Base-by-base conservation (phyloP, 2,113 vertebrate species). In the rabbit (Oryctolagus cuniculus) region DNA sequence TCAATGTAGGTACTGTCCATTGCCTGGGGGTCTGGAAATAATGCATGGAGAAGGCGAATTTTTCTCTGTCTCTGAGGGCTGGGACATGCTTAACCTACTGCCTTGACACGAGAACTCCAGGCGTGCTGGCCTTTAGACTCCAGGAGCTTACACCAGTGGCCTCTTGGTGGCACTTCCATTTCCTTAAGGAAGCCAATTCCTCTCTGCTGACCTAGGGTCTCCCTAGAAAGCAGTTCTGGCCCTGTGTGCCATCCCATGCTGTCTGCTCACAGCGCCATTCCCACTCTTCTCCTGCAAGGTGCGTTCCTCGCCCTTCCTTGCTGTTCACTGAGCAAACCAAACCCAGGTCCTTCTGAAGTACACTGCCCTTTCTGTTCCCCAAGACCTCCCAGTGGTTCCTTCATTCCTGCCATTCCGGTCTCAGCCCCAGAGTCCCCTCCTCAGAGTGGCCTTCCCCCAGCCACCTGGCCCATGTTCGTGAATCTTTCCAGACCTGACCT, bases 161-260 rank as follows among this genome's bases (percentile, higher is more conserved):
- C 44, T 6, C 44, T 44, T 44, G 44, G 44, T 44, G 44, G 44
- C 7, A 6, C 44, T 44, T 44, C 44, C 44, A 44, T 44, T 44
- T 44, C 44, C 44, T 44, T 44, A 44, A 44, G 44, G 44, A 44
- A 44, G 44, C 44, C 44, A 44, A 7, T 8, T 44, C 7, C 44
- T 44, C 6, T 44, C 34, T 27, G 29, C 13, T 4, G 0, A 0
- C 13, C 19, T 6, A 11, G 7, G 13, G 0, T n/a, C 74, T 66
- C 31, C 49, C 53, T 67, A 29, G 63, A 29, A 55, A 12, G 44
- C 6, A 13, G 27, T 31, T 5, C n/a, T 6, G 34, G 10, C 16
- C 24, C 69, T 17, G 17, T 1, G 24, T 72, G 64, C 21, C n/a
- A n/a, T 16, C 63, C 0, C 7, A 6, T 31, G 64, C 58, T 31